Percentiles rank a stretch among this genome's conserved stretches.
These are phyloP conservation scores for Napeogenes sylphis DNA, from an alignment of 2,888 invertebrate genomes.

Conservation along the genomic window DNA sequence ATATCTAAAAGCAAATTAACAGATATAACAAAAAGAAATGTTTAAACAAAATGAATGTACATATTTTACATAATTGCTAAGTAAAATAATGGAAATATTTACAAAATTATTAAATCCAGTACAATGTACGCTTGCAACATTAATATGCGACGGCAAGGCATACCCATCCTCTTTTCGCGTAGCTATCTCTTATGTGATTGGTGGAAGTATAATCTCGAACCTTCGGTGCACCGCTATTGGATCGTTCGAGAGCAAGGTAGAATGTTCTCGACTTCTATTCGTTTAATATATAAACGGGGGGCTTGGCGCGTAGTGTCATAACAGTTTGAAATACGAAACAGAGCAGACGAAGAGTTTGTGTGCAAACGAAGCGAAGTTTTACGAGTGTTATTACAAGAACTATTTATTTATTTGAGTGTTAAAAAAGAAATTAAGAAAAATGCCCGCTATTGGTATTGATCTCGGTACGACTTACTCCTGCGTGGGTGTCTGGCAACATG, in stretches of 20 bases:
- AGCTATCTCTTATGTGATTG: not conserved
- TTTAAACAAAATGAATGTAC: too few relatives aligned
- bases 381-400: not conserved
- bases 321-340: constrained; percentile 2
- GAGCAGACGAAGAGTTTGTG: constrained; percentile 1
- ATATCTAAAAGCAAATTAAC: too few relatives aligned
- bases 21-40: too few relatives aligned
- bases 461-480: constrained; percentile 59
- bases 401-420: constrained; percentile 2
- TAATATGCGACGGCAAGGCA: not conserved
- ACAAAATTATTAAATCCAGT: too few relatives aligned
- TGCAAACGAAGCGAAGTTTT: constrained; percentile 1
- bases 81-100: too few relatives aligned
- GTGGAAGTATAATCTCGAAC: not conserved
- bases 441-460: constrained; percentile 58
- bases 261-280: not conserved
- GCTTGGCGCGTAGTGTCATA: constrained; percentile 2
- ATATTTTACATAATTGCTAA: too few relatives aligned
- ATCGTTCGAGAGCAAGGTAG: not conserved
- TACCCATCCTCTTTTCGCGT: not conserved
- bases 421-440: constrained; percentile 30
- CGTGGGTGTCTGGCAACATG: constrained; percentile 59
- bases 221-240: not conserved
- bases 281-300: not conserved
- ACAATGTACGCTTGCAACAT: not conserved